Percentiles rank a stretch among this genome's conserved stretches.
Evolutionary conservation across 2,113 vertebrate species (phyloP).

Genomic region (Bothrops jararaca): DNA sequence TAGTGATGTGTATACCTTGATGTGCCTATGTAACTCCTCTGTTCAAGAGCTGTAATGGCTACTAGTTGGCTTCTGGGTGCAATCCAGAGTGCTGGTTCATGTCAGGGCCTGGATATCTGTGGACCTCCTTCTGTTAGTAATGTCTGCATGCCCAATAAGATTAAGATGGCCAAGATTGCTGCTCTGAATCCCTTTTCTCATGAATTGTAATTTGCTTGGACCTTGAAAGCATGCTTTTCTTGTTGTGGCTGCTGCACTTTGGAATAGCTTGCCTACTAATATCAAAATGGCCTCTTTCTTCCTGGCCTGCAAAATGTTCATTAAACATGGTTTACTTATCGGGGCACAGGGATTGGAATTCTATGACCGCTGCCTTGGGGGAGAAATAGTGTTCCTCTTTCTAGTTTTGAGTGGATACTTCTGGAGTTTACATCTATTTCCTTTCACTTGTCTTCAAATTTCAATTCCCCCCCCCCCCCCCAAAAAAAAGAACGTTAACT

Average conservation of each 20-base stretch:
- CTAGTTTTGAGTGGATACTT: not conserved
- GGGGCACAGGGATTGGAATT: not conserved
- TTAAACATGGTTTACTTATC: not conserved
- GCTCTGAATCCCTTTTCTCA: not conserved
- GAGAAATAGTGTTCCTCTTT: no score
- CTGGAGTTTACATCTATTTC: not conserved
- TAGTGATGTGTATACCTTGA: not conserved
- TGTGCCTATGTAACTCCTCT: not conserved
- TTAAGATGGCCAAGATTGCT: not conserved
- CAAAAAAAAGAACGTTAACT: not conserved
- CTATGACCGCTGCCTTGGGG: not conserved
- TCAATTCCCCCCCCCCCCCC: not conserved
- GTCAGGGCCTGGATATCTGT: not conserved
- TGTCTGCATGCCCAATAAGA: not conserved
- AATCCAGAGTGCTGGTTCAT: not conserved
- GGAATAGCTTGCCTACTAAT: not conserved
- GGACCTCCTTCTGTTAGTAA: not conserved
- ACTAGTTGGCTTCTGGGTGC: not conserved
- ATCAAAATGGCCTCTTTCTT: not conserved
- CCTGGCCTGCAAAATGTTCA: not conserved
- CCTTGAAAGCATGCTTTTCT: not conserved
- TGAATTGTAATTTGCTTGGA: not conserved
- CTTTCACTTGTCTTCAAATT: not conserved
- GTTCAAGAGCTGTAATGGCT: not conserved
- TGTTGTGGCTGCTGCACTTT: not conserved